phyloP scores from a whole-genome alignment of 2,888 invertebrate species.

The Eucriotettix oculatus region DNA sequence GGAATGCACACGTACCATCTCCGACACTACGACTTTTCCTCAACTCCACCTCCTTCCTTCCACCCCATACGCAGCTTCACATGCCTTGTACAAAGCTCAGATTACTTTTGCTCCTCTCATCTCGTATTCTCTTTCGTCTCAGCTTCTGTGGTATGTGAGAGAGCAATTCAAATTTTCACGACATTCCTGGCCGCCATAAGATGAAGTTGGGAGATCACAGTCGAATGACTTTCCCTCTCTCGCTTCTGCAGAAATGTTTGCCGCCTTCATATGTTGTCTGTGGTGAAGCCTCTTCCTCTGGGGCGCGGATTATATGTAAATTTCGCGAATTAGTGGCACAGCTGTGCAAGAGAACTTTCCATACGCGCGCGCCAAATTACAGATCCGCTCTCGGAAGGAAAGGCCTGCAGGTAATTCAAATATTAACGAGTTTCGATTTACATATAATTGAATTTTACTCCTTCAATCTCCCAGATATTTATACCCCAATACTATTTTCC shows the following conservation, averaged over 20 bases:
- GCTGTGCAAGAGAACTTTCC: not conserved
- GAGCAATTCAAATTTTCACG: slow-evolving; percentile 11
- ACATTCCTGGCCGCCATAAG: slow-evolving; percentile 8
- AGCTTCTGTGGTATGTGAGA: slow-evolving; percentile 5
- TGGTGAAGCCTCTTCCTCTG: not conserved
- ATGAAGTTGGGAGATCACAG: slow-evolving; percentile 10
- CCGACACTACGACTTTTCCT: not conserved
- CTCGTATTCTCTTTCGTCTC: slow-evolving; percentile 6
- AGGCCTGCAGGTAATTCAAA: not conserved
- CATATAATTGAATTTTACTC: not conserved
- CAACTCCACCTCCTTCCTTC: not conserved
- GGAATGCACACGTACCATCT: not conserved
- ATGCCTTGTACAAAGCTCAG: slow-evolving; percentile 1
- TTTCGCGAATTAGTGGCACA: not conserved
- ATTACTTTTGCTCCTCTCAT: slow-evolving; percentile 7
- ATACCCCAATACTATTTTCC: not conserved
- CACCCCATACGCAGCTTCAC: not conserved
- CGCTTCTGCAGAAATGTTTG: not conserved
- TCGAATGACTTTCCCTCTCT: slow-evolving; percentile 4
- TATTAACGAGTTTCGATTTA: not conserved
- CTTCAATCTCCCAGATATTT: not conserved
- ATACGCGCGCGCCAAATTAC: not conserved
- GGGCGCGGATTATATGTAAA: not conserved
- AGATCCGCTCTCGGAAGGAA: not conserved
- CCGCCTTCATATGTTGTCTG: not conserved